Conservation (phyloP, 1,140 invertebrate genomes). For the Drepana arcuata region DNA sequence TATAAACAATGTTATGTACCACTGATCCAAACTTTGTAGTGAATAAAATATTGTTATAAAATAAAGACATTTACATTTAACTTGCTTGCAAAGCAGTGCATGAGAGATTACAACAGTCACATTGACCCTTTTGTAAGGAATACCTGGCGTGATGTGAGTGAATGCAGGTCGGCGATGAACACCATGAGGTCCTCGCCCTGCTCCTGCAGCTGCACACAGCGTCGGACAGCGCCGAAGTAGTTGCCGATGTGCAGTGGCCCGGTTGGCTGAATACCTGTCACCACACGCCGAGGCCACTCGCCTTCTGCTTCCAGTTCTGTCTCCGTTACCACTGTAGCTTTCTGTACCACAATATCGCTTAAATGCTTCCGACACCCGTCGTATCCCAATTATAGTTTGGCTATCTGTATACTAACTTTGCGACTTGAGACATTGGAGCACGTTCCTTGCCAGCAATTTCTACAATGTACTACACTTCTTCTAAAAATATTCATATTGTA, state of each 20-base stretch:
- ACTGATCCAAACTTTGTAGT: too few species aligned
- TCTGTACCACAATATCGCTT: not conserved
- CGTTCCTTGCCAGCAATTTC: constrained; percentile 1
- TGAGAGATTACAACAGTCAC: too few species aligned
- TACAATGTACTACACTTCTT: constrained; percentile 1
- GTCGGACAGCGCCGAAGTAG: constrained; percentile 93
- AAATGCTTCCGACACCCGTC: not conserved
- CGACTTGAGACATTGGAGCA: not conserved
- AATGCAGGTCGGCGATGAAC: constrained; percentile 95
- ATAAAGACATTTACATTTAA: too few species aligned
- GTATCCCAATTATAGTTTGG: not conserved
- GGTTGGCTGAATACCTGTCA: constrained; percentile 97
- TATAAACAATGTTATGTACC: too few species aligned
- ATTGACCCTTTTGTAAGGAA: too few species aligned
- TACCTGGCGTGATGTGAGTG: constrained; percentile 91
- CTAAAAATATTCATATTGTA: constrained; percentile 2
- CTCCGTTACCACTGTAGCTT: not conserved
- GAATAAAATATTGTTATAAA: too few species aligned
- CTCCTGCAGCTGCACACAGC: constrained; percentile 90
- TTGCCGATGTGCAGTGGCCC: constrained; percentile 96
- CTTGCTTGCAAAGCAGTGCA: too few species aligned
- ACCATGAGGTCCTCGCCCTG: constrained; percentile 79
- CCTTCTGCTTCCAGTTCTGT: constrained; percentile 1
- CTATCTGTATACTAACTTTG: not conserved
- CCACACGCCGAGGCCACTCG: constrained; percentile 75